A percentile compares a stretch with the other conserved stretches of the same genome.
Evolutionary conservation across 35 echinoderm and acorn worm genomes (phyloP).

Genomic region (Lytechinus pictus): DNA sequence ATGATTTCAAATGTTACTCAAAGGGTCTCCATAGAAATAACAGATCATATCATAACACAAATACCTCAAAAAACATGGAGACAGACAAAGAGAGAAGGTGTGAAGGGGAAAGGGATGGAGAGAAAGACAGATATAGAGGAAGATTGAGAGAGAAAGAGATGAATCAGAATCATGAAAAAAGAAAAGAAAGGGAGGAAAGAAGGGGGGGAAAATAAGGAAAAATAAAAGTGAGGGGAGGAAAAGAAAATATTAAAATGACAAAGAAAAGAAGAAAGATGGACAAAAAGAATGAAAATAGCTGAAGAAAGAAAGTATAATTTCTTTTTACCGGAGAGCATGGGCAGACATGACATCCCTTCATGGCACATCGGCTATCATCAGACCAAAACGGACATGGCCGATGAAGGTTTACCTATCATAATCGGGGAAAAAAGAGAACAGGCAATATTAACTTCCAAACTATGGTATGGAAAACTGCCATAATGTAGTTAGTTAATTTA

Average conservation of each 20-base stretch:
- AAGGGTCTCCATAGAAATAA: too few relatives aligned
- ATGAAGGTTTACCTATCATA: slow-evolving; percentile 77
- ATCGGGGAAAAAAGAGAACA: neutral
- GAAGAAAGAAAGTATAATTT: too few relatives aligned
- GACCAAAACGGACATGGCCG: slow-evolving; percentile 91
- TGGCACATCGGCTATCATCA: slow-evolving; percentile 81
- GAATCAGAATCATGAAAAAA: too few relatives aligned
- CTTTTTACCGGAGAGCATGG: slow-evolving; percentile 85
- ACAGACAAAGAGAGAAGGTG: too few relatives aligned
- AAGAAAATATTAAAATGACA: neutral
- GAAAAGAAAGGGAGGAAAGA: too few relatives aligned
- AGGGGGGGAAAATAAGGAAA: neutral
- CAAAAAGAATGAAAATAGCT: neutral
- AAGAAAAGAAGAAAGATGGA: neutral
- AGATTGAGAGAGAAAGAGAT: neutral
- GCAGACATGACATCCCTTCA: slow-evolving; percentile 79
- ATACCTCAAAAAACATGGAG: too few relatives aligned
- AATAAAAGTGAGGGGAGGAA: neutral
- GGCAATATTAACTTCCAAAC: neutral
- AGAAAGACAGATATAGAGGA: neutral
- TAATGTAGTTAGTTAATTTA: too few relatives aligned
- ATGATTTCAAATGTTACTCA: too few relatives aligned
- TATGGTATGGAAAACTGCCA: neutral
- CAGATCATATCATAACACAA: too few relatives aligned
- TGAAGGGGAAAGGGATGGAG: too few relatives aligned